A percentile compares a stretch with the other conserved stretches of the same genome.
Conservation (phyloP, 2,113 vertebrate genomes). For the Plecotus auritus region DNA sequence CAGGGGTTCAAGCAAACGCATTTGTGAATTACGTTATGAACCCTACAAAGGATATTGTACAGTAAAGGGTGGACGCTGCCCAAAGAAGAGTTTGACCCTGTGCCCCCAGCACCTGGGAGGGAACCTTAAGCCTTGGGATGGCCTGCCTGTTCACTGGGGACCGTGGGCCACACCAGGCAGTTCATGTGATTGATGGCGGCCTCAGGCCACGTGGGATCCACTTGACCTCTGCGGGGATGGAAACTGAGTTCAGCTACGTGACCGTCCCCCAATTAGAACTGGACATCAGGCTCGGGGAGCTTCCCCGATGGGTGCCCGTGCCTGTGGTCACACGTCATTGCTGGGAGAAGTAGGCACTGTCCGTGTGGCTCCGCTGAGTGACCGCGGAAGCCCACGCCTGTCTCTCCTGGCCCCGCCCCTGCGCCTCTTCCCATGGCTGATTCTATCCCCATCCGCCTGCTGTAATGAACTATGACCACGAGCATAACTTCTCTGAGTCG, state of each 20-base stretch:
- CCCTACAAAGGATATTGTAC: not conserved
- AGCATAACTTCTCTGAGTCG: not conserved
- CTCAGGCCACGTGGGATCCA: not conserved
- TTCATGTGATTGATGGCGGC: not conserved
- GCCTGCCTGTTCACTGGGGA: not conserved
- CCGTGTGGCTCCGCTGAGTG: fast-evolving
- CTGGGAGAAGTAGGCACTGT: not conserved
- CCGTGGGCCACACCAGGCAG: not conserved
- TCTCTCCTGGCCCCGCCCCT: not conserved
- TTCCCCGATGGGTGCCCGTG: not conserved
- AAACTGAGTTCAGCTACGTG: not conserved
- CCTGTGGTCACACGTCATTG: no score
- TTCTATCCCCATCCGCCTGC: not conserved
- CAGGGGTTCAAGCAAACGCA: not conserved
- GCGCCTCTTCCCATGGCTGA: not conserved
- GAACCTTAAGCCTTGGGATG: not conserved
- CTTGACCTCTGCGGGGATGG: not conserved
- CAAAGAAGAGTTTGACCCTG: not conserved
- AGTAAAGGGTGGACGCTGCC: not conserved
- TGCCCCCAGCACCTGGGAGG: not conserved
- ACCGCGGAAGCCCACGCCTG: fast-evolving
- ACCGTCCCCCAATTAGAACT: not conserved
- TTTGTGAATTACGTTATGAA: not conserved
- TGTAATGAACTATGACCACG: not conserved
- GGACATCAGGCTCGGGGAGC: not conserved